phyloP scores from a whole-genome alignment of 2,888 invertebrate species.

The Dorcus hopei region DNA sequence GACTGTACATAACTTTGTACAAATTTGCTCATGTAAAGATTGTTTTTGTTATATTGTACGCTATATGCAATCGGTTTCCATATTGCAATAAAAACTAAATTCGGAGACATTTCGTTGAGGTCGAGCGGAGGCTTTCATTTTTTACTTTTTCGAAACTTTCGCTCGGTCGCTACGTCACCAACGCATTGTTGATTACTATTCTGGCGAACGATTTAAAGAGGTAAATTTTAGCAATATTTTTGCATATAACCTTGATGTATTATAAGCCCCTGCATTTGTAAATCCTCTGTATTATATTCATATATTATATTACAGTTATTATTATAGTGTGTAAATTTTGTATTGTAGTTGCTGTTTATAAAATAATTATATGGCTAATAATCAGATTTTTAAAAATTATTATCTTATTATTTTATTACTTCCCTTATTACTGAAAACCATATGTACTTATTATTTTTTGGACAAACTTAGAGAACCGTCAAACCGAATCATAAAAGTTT shows the following conservation, averaged over 20 bases:
- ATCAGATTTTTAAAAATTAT: conserved; percentile 55
- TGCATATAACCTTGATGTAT: conserved; percentile 52
- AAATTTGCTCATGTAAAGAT: conserved; percentile 51
- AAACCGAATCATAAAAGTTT: no score
- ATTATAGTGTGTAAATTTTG: conserved; percentile 69
- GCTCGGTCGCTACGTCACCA: background rate
- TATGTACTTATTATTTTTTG: no score
- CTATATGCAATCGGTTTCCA: conserved; percentile 34
- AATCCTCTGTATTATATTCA: conserved; percentile 53
- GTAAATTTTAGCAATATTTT: conserved; percentile 53
- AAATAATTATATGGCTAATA: conserved; percentile 67
- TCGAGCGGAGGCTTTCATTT: background rate
- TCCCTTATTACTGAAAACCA: background rate
- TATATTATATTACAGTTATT: conserved; percentile 58
- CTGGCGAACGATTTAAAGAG: conserved; percentile 47
- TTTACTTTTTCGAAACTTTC: background rate
- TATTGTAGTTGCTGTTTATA: conserved; percentile 72
- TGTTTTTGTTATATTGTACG: conserved; percentile 48
- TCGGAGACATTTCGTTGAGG: conserved; percentile 8
- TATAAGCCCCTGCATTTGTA: conserved; percentile 45
- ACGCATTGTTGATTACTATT: conserved; percentile 31
- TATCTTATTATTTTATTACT: conserved; percentile 8
- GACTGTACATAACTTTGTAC: conserved; percentile 47
- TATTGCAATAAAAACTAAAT: conserved; percentile 29
- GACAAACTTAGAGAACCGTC: no score